phyloP scores from a whole-genome alignment of 2,113 vertebrate genomes.

The Vulpes ferrilata region DNA sequence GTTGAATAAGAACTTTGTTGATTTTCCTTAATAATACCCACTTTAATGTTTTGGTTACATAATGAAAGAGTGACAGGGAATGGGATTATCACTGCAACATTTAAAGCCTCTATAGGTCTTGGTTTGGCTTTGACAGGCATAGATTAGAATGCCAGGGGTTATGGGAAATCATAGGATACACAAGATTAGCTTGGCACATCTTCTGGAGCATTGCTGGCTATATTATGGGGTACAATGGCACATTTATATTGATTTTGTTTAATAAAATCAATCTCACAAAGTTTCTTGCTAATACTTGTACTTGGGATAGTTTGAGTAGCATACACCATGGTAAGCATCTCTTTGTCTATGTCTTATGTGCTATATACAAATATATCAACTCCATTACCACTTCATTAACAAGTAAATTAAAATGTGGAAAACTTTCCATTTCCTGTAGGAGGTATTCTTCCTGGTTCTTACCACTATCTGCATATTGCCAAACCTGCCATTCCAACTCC shows the following conservation, averaged over 20 bases:
- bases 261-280: neutral
- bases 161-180: neutral
- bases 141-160: neutral
- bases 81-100: neutral
- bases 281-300: neutral
- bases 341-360: neutral
- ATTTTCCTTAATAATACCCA: slow-evolving; percentile 1
- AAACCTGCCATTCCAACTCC: slow-evolving; percentile 87
- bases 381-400: neutral
- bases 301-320: neutral
- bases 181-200: neutral
- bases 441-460: slow-evolving; percentile 93
- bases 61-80: neutral
- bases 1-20: neutral
- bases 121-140: neutral
- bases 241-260: neutral
- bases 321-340: neutral
- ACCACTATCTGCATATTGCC: slow-evolving; percentile 91
- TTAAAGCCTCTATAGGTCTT: neutral
- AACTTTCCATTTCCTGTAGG: slow-evolving; percentile 84
- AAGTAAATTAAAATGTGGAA: slow-evolving; percentile 75
- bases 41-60: slow-evolving; percentile 7
- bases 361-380: neutral
- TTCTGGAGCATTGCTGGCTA: neutral
- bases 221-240: neutral